phyloP scores from a whole-genome alignment of 2,797 vertebrate species.

The Hyperoplus immaculatus region DNA sequence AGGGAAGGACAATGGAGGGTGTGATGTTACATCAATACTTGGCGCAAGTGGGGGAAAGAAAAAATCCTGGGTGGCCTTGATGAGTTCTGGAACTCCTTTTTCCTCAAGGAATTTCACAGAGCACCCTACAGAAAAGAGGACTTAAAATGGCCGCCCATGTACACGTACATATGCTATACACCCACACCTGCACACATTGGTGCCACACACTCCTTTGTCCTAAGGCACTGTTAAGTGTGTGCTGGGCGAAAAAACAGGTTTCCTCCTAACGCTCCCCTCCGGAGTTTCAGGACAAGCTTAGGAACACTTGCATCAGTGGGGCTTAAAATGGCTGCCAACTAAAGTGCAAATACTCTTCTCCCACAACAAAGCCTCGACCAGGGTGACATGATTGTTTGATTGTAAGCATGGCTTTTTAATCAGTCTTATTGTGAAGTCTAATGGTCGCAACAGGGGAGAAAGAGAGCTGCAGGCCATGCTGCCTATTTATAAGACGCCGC shows the following conservation, averaged over 20 bases:
- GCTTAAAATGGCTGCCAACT: conserved; percentile 83
- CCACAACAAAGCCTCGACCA: conserved; percentile 59
- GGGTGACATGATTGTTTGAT: conserved; percentile 77
- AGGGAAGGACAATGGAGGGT: conserved; percentile 88
- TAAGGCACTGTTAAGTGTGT: conserved; percentile 65
- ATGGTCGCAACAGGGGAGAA: conserved; percentile 73
- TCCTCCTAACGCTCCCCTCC: conserved; percentile 64
- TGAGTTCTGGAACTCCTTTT: conserved; percentile 81
- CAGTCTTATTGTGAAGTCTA: conserved; percentile 78
- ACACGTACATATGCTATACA: conserved; percentile 26
- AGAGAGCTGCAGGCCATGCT: conserved; percentile 68
- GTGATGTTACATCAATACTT: conserved; percentile 88
- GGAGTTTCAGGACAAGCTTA: conserved; percentile 72
- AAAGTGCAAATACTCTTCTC: conserved; percentile 57
- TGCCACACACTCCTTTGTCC: conserved; percentile 63
- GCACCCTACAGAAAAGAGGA: conserved; percentile 72
- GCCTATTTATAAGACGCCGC: conserved; percentile 64
- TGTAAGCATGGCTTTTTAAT: conserved; percentile 80
- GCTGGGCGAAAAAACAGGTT: conserved; percentile 48
- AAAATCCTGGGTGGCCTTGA: conserved; percentile 87
- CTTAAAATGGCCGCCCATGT: conserved; percentile 77
- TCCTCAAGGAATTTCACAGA: conserved; percentile 83
- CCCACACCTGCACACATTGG: conserved; percentile 52
- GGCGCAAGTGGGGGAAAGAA: conserved; percentile 77
- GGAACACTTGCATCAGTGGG: conserved; percentile 67